phyloP scores from a whole-genome alignment of 92 coral and sea anemone species.

The Heliopora coerulea region DNA sequence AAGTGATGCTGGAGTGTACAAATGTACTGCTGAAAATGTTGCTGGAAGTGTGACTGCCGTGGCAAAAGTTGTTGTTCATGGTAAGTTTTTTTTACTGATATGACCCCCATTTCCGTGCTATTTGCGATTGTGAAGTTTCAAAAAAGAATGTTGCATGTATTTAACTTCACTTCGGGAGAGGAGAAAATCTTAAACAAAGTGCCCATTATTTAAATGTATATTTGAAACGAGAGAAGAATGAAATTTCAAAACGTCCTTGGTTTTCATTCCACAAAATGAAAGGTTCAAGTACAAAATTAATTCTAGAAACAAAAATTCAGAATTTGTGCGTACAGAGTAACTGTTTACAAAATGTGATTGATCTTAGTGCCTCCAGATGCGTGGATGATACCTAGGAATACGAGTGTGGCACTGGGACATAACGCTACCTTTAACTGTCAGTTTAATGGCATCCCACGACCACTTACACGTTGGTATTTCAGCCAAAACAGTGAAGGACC shows the following conservation, averaged over 20 bases:
- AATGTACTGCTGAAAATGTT: constrained; percentile 66
- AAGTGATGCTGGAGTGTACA: constrained; percentile 72
- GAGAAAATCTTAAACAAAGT: no score
- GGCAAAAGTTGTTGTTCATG: constrained; percentile 66
- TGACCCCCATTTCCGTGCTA: no score
- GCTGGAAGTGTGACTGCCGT: constrained; percentile 58
- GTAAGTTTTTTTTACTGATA: constrained; percentile 42
- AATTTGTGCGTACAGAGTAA: no score
- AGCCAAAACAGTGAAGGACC: constrained; percentile 48
- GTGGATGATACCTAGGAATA: constrained; percentile 56
- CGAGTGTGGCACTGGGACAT: constrained; percentile 68
- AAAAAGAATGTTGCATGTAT: no score
- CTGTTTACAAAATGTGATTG: not conserved
- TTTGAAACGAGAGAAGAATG: no score
- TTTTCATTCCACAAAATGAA: no score
- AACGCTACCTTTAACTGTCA: constrained; percentile 62
- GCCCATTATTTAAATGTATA: no score
- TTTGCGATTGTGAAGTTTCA: no score
- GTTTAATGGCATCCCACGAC: constrained; percentile 77
- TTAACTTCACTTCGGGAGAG: no score
- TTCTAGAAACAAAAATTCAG: no score
- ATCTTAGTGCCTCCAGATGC: constrained; percentile 29
- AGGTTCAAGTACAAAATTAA: no score
- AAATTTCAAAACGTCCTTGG: no score
- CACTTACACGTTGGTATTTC: constrained; percentile 66